Percentiles rank a stretch among this genome's conserved stretches.
Evolutionary conservation across 2,888 invertebrate genomes (phyloP).

Genomic region (Mimas tiliae): DNA sequence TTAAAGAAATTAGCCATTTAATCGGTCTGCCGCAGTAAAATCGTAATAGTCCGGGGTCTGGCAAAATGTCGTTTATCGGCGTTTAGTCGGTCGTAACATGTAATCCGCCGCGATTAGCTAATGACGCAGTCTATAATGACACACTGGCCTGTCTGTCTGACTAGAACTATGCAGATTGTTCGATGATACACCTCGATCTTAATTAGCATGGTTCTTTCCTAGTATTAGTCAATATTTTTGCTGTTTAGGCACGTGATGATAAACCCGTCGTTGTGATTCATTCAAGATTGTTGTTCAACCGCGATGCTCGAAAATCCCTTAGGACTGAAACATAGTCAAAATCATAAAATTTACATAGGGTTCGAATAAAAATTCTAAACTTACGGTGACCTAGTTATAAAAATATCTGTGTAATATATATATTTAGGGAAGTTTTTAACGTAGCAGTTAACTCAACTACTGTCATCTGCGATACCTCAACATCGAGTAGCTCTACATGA

Average conservation of each 20-base stretch:
- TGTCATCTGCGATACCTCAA: too few species aligned
- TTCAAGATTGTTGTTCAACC: too few species aligned
- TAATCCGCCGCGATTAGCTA: conserved; percentile 70
- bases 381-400: too few species aligned
- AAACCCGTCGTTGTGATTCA: neutral
- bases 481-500: too few species aligned
- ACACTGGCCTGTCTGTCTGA: conserved; percentile 14
- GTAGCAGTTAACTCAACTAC: too few species aligned
- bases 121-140: conserved; percentile 55
- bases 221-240: neutral
- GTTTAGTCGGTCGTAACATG: conserved; percentile 72
- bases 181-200: neutral
- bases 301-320: too few species aligned
- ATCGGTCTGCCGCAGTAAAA: conserved; percentile 55
- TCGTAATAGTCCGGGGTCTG: conserved; percentile 55
- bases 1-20: conserved; percentile 37
- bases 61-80: conserved; percentile 70
- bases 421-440: too few species aligned
- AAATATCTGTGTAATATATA: too few species aligned
- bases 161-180: conserved; percentile 1
- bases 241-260: neutral
- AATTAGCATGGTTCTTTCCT: neutral
- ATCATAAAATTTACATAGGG: too few species aligned
- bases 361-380: too few species aligned
- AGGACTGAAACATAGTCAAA: too few species aligned